Conservation (phyloP, 2,797 vertebrate genomes). For the Myotis findleyi region DNA sequence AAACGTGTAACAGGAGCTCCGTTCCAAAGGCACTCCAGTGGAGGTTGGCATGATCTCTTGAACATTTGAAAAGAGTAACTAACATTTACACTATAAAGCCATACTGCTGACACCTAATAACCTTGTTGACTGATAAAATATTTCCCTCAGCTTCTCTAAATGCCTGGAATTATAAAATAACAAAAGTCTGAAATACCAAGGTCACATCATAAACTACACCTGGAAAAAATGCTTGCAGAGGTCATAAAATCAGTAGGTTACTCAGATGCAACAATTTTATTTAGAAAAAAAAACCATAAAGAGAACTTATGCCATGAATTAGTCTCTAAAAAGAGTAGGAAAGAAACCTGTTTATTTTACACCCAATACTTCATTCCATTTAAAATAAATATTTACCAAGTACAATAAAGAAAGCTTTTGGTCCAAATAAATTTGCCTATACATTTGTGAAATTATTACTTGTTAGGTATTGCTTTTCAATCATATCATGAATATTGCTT, state of each 20-base stretch:
- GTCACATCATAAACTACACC: slow-evolving; percentile 32
- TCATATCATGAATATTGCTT: slow-evolving; percentile 75
- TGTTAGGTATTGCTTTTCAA: not conserved
- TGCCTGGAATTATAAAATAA: slow-evolving; percentile 82
- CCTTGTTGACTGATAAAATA: slow-evolving; percentile 70
- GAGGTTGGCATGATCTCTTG: slow-evolving; percentile 75
- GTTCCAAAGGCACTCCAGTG: slow-evolving; percentile 78
- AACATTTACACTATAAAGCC: slow-evolving; percentile 75
- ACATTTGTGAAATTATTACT: slow-evolving; percentile 84
- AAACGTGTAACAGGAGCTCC: slow-evolving; percentile 77
- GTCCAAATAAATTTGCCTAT: slow-evolving; percentile 90
- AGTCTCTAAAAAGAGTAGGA: not conserved
- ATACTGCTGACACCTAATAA: slow-evolving; percentile 76
- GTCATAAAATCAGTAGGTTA: slow-evolving; percentile 68
- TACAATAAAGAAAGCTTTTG: slow-evolving; percentile 89
- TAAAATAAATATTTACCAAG: slow-evolving; percentile 87
- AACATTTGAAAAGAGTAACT: slow-evolving; percentile 81
- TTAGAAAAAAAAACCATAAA: not conserved
- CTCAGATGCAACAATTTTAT: slow-evolving; percentile 36
- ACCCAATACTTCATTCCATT: slow-evolving; percentile 85
- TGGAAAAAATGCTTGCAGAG: slow-evolving; percentile 66
- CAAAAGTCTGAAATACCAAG: slow-evolving; percentile 62
- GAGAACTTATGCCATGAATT: not conserved
- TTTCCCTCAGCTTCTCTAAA: slow-evolving; percentile 74
- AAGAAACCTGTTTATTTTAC: not conserved